Percentiles rank a stretch among this genome's conserved stretches.
phyloP scores from a whole-genome alignment of 2,113 vertebrate species.

The Neodon shergylaensis region DNA sequence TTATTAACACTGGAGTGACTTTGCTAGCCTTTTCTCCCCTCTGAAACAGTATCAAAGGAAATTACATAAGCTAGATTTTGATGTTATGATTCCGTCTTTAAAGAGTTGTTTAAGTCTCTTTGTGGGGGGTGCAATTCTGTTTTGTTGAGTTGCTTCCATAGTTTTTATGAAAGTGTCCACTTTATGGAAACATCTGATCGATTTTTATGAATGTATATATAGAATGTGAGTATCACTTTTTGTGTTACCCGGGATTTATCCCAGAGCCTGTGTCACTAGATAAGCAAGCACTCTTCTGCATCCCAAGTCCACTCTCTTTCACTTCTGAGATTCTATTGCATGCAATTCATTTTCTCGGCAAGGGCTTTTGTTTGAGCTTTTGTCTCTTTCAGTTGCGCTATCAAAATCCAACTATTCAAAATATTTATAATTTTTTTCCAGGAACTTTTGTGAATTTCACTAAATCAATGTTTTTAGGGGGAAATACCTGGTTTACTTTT shows the following conservation, averaged over 20 bases:
- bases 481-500: slow-evolving; percentile 18
- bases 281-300: background rate
- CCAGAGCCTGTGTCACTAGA: background rate
- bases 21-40: slow-evolving; percentile 15
- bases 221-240: background rate
- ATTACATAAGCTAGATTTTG: background rate
- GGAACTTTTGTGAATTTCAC: background rate
- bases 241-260: background rate
- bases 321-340: background rate
- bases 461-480: slow-evolving; percentile 18
- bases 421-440: slow-evolving; percentile 27
- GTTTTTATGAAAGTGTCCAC: slow-evolving; percentile 44
- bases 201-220: slow-evolving; percentile 32
- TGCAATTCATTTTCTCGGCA: background rate
- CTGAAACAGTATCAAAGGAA: slow-evolving; percentile 17
- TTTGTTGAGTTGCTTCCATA: slow-evolving; percentile 28
- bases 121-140: background rate
- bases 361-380: slow-evolving; percentile 39
- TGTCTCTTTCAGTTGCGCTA: slow-evolving; percentile 17
- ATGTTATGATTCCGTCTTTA: slow-evolving; percentile 39
- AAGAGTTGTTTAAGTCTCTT: background rate
- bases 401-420: slow-evolving; percentile 51
- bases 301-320: background rate
- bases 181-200: slow-evolving; percentile 7
- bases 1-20: slow-evolving; percentile 10